Percentiles rank a stretch among this genome's conserved stretches.
These are phyloP conservation scores for Clitarchus hookeri DNA, from an alignment of 2,888 invertebrate species.

Conservation along the genomic window DNA sequence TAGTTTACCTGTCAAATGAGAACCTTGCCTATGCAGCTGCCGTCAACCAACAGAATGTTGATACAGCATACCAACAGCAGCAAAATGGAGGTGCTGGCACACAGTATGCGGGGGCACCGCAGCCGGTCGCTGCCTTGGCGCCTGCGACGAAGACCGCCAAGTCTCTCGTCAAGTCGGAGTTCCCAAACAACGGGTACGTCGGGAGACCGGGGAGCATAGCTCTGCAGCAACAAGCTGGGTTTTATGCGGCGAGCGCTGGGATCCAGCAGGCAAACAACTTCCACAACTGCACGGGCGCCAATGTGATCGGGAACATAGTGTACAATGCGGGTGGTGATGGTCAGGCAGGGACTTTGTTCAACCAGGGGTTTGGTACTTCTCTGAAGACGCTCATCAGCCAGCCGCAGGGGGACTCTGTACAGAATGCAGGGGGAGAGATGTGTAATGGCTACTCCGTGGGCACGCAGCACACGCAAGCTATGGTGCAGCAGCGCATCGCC, in stretches of 20 bases:
- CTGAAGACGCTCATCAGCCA: constrained; percentile 35
- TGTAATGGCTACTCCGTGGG: constrained; percentile 38
- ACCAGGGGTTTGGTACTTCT: constrained; percentile 31
- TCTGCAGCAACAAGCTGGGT: constrained; percentile 35
- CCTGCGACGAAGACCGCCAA: constrained; percentile 35
- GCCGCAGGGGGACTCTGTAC: constrained; percentile 29
- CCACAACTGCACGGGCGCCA: constrained; percentile 37
- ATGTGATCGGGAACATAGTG: constrained; percentile 36
- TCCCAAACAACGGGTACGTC: constrained; percentile 35
- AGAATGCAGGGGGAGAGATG: constrained; percentile 32
- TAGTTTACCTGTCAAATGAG: constrained; percentile 63
- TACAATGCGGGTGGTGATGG: constrained; percentile 34
- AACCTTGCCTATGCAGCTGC: constrained; percentile 58
- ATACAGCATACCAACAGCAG: constrained; percentile 37
- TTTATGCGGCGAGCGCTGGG: constrained; percentile 35
- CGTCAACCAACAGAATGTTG: constrained; percentile 57
- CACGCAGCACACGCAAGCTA: constrained; percentile 29
- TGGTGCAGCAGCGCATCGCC: constrained; percentile 31
- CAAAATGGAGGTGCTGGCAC: constrained; percentile 34
- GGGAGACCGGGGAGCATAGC: constrained; percentile 34
- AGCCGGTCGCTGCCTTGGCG: constrained; percentile 38
- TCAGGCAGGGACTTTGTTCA: constrained; percentile 32
- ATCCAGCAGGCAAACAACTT: constrained; percentile 37
- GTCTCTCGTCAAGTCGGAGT: constrained; percentile 36
- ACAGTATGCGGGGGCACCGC: constrained; percentile 33